Evolutionary conservation across 2,888 invertebrate species (phyloP), one percentile per base, ranked within the genome.

Genomic region (Alentia gelatinosa): DNA sequence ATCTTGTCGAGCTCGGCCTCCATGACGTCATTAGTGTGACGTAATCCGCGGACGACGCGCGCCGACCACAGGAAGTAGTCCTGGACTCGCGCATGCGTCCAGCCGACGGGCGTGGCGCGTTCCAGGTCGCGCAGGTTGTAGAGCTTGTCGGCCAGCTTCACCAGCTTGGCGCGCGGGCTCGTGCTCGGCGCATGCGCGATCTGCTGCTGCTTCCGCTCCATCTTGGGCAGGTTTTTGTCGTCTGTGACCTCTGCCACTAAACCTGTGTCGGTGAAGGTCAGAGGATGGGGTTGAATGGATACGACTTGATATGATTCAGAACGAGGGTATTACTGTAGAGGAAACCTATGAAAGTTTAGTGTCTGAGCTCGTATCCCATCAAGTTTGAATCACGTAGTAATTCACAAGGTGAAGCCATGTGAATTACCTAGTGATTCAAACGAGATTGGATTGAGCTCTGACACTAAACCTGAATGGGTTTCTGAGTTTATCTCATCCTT

Each of bases 131-230:
- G 96, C 23, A 98, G 96, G 96, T 98, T 98, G 95, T 98, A 97
- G 92, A 98, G 96, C 95, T 98, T 98, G 96, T 98, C 98, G 0
- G 98, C 98, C 93, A 98, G 96, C 95, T 97, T 98, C 0, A 98
- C 97, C 37, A 98, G 96, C 94, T 98, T 98, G 0, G 98, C 98
- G 94, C 97, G 96, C 19, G 94, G 93, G 92, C 97, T 97, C 0
- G 96, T 94, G 1, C 94, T 95, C 0, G 96, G 95, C 0, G 98
- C 97, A 95, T 97, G 97, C 47, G 96, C 96, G 92, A 98, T 97
- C 94, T 98, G 98, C 35, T 93, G 93, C 40, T 91, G 91, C 89
- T 96, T 98, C 97, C 98, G 96, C 93, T 97, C 97, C 37, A 95
- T 94, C 94, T 97, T 97, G 0, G 97, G 96, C 83, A 98, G 96